Base-by-base conservation (phyloP, 30 jellyfish, hydroid and myxozoan genomes). In the Phacellophora camtschatica region DNA sequence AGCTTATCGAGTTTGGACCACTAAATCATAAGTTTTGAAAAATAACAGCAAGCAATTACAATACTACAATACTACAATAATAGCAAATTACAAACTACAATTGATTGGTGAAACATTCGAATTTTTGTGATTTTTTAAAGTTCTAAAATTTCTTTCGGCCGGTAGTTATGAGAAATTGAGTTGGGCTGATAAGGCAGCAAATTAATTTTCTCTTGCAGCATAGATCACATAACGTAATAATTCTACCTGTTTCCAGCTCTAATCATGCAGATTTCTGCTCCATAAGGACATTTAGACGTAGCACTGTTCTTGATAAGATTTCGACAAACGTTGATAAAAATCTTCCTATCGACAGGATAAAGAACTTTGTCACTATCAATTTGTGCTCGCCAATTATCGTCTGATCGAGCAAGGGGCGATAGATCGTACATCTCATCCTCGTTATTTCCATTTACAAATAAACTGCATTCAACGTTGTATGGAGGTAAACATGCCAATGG, bases 371-470 rank as follows among this genome's bases (percentile, higher is more conserved):
- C 81, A 0, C 84, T 32, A 41, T 74, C 83, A 27, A 68, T 80
- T 16, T 37, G 82, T 16, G 90, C 96, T 9, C 96, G 86, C 96
- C 96, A 86, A 83, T 86, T 77, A 31, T 29, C 51, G 32, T 76
- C 90, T 87, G 86, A 86, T 35, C 88, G 41, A 9, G 89, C 46
- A 51, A 86, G 53, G 0, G 89, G 87, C 18, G 96, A 86, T 18
- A 86, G 28, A 39, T 86, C 96, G 49, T 86, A 86, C 88, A 71
- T 76, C 48, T 59, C 78, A 45, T 74, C 90, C 18, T 74, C 79
- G 7, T 34, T 51, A 1, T 68, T 64, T 22, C 84, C 87, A 71
- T 86, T 83, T n/a, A 83, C 81, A 33, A 71, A 56, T 42, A 86
- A 61, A 63, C 96, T 74, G 80, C 96, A 86, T 68, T 86, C 88